Base-by-base conservation (phyloP, 1,140 invertebrate species). In the Holcopasites calliopsidis region DNA sequence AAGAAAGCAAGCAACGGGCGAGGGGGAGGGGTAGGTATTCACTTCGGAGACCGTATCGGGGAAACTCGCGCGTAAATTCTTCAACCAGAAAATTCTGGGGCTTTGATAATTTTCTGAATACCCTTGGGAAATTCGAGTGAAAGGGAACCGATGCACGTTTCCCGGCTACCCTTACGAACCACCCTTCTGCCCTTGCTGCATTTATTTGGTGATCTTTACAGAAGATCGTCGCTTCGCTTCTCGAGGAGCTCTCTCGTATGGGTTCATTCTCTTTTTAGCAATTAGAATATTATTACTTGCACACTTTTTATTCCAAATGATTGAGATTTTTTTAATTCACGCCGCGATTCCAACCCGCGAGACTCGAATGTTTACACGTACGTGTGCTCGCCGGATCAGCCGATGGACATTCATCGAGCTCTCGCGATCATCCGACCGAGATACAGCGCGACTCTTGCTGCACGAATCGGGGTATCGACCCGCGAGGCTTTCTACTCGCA, bases 371-470 rank as follows among this genome's bases (percentile, higher is more conserved):
- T 71, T 71, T 54, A 61, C 42, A 52, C 23, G 18, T 54, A 38
- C 16, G 38, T 61, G 52, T n/a, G 57, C 23, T 55, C 70, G 60
- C 42, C 49, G 69, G 58, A 62, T 72, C n/a, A 11, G 13, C 35
- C 47, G 71, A 66, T 55, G 71, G 50, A 66, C 71, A 44, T 74
- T 64, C 61, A 66, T 57, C 71, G 71, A 38, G 71, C 71, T 74
- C n/a, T n/a, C 71, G 38, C 65, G 66, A 74, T 66, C 71, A 74
- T 66, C 61, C 50, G 71, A 55, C 71, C 71, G n/a, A 66, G 66
- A 66, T 66, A 74, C 71, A 74, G 71, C 21, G 35, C 60, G 35
- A 7, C 28, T 16, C 40, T 40, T 21, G 71, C 50, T 47, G 66
- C 50, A 44, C 50, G 71, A 57, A 74, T 66, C 61, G 62, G 23